These are phyloP conservation scores for Callipepla californica DNA, from an alignment of 2,113 vertebrate genomes.

Conservation along the genomic window DNA sequence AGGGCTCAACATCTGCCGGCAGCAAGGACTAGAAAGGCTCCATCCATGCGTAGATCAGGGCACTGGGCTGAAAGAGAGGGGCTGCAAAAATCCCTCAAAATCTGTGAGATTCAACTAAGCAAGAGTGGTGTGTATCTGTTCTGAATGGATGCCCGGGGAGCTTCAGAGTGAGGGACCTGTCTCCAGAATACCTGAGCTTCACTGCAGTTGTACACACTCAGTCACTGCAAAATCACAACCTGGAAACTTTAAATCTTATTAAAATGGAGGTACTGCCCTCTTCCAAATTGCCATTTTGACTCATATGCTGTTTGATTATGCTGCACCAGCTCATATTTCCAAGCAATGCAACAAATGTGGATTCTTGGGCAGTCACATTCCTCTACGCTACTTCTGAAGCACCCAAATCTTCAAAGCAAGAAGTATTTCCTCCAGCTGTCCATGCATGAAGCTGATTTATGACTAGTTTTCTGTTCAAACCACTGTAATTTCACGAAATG, in stretches of 20 bases:
- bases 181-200: background rate
- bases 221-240: background rate
- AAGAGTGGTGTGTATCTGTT: fast-evolving
- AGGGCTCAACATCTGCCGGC: background rate
- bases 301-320: background rate
- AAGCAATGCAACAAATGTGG: background rate
- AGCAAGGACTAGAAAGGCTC: background rate
- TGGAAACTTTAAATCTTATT: background rate
- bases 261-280: background rate
- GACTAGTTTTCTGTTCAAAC: constrained; percentile 80
- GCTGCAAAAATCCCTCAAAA: background rate
- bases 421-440: constrained; percentile 59
- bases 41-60: background rate
- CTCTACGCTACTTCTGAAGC: constrained; percentile 1
- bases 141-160: background rate
- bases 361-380: background rate
- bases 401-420: background rate
- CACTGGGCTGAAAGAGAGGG: background rate
- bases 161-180: background rate
- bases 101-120: background rate
- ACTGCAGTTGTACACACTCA: background rate
- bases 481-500: constrained; percentile 87
- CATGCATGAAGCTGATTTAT: constrained; percentile 78
- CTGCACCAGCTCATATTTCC: background rate
- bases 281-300: background rate